Conservation (phyloP, 2,888 invertebrate genomes). For the Pteria penguin region DNA sequence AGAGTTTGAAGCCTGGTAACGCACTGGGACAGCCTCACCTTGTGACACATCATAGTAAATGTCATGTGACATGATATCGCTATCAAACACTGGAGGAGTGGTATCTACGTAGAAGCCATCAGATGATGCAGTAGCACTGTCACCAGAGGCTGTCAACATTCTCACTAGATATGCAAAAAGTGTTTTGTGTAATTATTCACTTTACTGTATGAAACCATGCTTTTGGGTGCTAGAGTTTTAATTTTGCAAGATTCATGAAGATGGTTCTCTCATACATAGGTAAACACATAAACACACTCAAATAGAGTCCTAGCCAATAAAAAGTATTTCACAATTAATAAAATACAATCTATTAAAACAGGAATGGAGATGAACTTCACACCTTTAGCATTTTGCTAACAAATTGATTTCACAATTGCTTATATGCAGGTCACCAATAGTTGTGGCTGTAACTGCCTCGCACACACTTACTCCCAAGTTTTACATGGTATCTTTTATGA, state of each 20-base stretch:
- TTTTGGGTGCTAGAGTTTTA: too few relatives aligned
- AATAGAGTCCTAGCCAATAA: too few relatives aligned
- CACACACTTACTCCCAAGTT: not conserved
- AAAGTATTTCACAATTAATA: too few relatives aligned
- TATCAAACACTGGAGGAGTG: conserved; percentile 52
- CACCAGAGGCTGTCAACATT: conserved; percentile 58
- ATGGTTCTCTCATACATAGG: too few relatives aligned
- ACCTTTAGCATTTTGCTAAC: too few relatives aligned
- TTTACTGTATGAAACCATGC: conserved; percentile 17
- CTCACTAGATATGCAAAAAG: conserved; percentile 48
- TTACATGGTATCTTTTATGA: not conserved
- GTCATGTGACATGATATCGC: conserved; percentile 32
- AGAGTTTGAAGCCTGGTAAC: conserved; percentile 53
- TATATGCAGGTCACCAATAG: too few relatives aligned
- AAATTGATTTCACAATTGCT: too few relatives aligned
- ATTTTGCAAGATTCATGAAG: too few relatives aligned
- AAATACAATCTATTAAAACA: too few relatives aligned
- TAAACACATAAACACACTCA: too few relatives aligned
- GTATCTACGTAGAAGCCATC: conserved; percentile 61
- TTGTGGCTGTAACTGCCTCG: conserved; percentile 4
- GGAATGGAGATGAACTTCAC: too few relatives aligned
- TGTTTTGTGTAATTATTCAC: conserved; percentile 10
- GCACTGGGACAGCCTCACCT: conserved; percentile 56
- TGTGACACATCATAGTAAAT: conserved; percentile 59
- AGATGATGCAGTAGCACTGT: conserved; percentile 45